Evolutionary conservation across 2,113 vertebrate species (phyloP).

Genomic region (Alligator sinensis): DNA sequence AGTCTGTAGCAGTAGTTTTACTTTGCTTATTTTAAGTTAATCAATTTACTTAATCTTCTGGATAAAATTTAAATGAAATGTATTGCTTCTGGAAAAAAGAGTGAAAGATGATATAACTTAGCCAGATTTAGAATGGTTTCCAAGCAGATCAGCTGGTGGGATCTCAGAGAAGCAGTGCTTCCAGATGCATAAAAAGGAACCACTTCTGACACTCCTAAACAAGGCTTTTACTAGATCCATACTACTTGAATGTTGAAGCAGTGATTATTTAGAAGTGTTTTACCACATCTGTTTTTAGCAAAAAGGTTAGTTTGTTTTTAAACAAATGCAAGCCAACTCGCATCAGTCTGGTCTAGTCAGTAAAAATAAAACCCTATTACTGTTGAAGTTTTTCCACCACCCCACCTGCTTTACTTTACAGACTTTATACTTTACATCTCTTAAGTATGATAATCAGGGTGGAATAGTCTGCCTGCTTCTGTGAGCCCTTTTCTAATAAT

Average conservation of each 20-base stretch:
- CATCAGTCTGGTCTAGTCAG: background rate
- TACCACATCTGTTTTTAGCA: background rate
- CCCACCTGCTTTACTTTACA: background rate
- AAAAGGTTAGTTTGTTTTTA: background rate
- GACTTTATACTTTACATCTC: background rate
- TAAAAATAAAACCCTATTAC: background rate
- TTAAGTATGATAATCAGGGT: background rate
- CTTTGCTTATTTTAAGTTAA: too few species aligned
- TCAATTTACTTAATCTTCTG: too few species aligned
- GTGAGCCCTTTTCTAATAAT: background rate
- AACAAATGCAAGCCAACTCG: background rate
- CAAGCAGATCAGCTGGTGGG: background rate
- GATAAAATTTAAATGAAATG: background rate
- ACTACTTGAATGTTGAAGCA: background rate
- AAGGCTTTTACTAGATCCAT: background rate
- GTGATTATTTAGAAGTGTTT: background rate
- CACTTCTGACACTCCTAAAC: fast-evolving
- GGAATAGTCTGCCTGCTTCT: background rate
- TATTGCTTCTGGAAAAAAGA: background rate
- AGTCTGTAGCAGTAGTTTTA: background rate
- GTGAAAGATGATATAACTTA: background rate
- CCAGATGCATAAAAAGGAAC: background rate
- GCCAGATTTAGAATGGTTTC: background rate
- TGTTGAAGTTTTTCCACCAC: background rate
- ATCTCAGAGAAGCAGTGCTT: background rate